Evolutionary conservation across 2,113 vertebrate genomes (phyloP).

Genomic region (Corythaeola cristata): DNA sequence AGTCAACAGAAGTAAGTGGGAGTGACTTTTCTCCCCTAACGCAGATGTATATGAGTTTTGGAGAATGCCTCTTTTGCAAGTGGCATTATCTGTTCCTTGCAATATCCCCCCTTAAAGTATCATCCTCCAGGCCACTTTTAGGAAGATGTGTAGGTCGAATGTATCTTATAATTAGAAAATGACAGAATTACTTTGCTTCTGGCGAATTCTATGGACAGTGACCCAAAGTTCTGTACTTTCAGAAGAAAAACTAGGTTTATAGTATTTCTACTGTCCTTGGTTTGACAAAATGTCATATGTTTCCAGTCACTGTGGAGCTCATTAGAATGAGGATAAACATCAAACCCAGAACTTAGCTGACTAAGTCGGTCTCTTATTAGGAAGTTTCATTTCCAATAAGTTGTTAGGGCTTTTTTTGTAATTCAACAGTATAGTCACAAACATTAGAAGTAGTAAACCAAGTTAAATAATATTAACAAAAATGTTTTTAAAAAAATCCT

Average conservation of each 20-base stretch:
- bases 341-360: not conserved
- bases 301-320: not conserved
- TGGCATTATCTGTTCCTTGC: not conserved
- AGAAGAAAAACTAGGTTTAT: not conserved
- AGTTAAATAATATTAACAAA: not conserved
- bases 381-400: not conserved
- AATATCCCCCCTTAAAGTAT: not conserved
- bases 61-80: not conserved
- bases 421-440: not conserved
- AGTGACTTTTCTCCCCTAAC: not conserved
- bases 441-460: not conserved
- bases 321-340: not conserved
- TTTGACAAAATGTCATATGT: not conserved
- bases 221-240: not conserved
- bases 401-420: not conserved
- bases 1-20: not conserved
- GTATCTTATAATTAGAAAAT: not conserved
- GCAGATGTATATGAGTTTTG: not conserved
- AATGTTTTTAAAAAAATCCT: not conserved
- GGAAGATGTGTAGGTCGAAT: not conserved
- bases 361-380: not conserved
- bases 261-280: not conserved
- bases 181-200: not conserved
- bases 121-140: not conserved
- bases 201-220: not conserved